Conservation (phyloP, 2,113 vertebrate genomes). For the Trochalopteron elliotii region DNA sequence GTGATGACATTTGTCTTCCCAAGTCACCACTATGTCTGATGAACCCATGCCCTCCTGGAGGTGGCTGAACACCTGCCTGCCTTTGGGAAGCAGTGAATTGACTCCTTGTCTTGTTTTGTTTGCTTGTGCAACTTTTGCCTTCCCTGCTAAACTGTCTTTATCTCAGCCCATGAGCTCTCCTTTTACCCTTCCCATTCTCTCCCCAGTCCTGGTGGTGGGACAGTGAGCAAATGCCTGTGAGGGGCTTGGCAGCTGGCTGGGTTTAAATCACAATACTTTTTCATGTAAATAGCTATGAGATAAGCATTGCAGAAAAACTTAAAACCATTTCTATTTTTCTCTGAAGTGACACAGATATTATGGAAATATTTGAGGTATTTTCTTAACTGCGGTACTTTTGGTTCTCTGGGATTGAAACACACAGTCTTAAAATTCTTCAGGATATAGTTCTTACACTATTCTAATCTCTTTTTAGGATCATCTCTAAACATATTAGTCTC, state of each 20-base stretch:
- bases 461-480: not conserved
- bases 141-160: not conserved
- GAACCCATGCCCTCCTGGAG: not conserved
- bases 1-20: not conserved
- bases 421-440: not conserved
- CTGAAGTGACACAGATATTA: not conserved
- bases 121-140: not conserved
- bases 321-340: not conserved
- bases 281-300: not conserved
- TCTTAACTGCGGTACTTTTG: not conserved
- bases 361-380: not conserved
- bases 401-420: not conserved
- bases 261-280: not conserved
- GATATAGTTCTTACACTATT: not conserved
- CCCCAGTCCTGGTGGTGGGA: too few relatives aligned
- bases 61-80: not conserved
- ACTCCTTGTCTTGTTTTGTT: not conserved
- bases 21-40: not conserved
- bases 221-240: accelerated
- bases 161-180: accelerated
- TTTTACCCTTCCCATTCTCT: not conserved
- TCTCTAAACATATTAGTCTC: not conserved
- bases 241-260: not conserved
- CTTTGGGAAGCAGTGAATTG: not conserved
- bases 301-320: not conserved